A percentile compares a stretch with the other conserved stretches of the same genome.
These are phyloP conservation scores for Alexandromys oeconomus DNA, from an alignment of 2,797 vertebrate species.

Conservation along the genomic window DNA sequence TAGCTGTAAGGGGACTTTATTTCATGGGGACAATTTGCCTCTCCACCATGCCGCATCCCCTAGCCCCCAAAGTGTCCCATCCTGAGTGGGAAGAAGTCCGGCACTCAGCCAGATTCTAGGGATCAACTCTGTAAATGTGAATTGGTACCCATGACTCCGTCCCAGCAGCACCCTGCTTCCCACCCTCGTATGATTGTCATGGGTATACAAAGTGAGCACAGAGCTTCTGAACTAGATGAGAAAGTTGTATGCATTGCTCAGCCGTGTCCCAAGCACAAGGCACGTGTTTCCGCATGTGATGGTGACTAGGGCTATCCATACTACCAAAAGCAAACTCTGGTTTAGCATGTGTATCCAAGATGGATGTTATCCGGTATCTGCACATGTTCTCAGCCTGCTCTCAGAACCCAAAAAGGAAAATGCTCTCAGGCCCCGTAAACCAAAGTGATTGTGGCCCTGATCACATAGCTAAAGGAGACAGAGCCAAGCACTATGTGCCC, in stretches of 20 bases:
- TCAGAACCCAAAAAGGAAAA: background rate
- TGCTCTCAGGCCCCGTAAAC: background rate
- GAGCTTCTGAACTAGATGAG: background rate
- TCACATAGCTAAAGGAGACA: background rate
- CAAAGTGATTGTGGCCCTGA: background rate
- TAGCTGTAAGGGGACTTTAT: background rate
- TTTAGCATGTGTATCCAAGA: accelerated
- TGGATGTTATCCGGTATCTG: too few species aligned
- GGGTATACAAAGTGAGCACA: background rate
- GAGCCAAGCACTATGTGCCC: background rate
- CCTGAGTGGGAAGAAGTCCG: background rate
- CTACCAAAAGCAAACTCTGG: background rate
- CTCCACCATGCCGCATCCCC: too few species aligned
- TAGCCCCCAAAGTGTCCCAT: background rate
- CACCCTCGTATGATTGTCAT: background rate
- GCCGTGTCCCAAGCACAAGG: background rate
- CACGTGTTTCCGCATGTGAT: accelerated
- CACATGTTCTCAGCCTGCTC: background rate
- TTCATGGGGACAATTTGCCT: background rate
- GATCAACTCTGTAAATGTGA: background rate
- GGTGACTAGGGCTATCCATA: accelerated
- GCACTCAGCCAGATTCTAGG: background rate
- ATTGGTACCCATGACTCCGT: too few species aligned
- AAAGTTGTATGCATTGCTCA: background rate
- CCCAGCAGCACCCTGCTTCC: background rate